Evolutionary conservation across 2,113 vertebrate genomes (phyloP).

Genomic region (Amphilophus citrinellus): DNA sequence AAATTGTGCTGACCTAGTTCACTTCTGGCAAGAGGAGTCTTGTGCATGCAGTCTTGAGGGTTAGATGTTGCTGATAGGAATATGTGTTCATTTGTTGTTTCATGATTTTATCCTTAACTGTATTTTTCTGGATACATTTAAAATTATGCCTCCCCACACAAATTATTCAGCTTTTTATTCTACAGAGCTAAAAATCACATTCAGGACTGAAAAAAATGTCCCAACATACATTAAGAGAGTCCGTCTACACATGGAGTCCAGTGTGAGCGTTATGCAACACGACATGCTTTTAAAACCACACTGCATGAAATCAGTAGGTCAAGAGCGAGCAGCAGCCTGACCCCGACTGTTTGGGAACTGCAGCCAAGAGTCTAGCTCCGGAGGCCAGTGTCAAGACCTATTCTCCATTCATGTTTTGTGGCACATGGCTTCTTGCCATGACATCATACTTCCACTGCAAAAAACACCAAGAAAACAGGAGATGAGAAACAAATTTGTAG

Average conservation of each 20-base stretch:
- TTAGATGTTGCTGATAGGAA: background rate
- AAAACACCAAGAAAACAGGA: slow-evolving; percentile 46
- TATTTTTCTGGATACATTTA: background rate
- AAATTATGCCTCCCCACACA: background rate
- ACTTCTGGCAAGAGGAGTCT: background rate
- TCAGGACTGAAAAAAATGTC: background rate
- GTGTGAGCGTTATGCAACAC: background rate
- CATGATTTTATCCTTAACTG: background rate
- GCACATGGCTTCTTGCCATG: slow-evolving; percentile 57
- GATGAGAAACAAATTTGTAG: slow-evolving; percentile 71
- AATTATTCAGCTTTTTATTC: background rate
- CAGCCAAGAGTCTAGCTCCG: slow-evolving; percentile 58
- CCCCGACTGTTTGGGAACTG: slow-evolving; percentile 23
- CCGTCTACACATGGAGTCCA: background rate
- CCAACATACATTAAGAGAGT: background rate
- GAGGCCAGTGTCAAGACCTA: slow-evolving; percentile 47
- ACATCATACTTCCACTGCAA: slow-evolving; percentile 43
- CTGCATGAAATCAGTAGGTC: slow-evolving; percentile 19
- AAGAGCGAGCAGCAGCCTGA: slow-evolving; percentile 11
- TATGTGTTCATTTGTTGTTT: background rate
- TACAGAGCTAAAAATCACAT: background rate
- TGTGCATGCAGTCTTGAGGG: background rate
- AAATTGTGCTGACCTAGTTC: slow-evolving; percentile 56
- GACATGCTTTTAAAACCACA: slow-evolving; percentile 10
- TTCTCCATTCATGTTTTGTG: slow-evolving; percentile 53